Evolutionary conservation across 2,888 invertebrate species (phyloP), one percentile per base, ranked within the genome.

Genomic region (Lasioglossum oenotherae): DNA sequence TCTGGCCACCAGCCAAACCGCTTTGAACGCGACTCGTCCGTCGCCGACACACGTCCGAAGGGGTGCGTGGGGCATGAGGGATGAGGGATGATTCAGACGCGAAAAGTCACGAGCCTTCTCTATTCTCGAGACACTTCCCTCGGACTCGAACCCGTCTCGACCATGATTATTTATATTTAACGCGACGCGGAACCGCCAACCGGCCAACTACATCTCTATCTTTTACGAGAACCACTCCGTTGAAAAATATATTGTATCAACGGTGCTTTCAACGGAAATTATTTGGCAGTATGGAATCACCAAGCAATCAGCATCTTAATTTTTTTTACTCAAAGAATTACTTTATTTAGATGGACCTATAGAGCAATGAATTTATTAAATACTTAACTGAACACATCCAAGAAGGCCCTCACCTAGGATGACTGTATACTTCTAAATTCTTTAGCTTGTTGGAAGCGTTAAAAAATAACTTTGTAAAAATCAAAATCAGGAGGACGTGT

Each of bases 1-100:
- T 64, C 82, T 87, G 87, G 87, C 87, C 41, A 23, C 10, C 31
- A 74, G 78, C 87, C 87, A 87, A 85, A 81, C 73, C 80, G 82
- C 67, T 74, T 78, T 76, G 67, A 80, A 64, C 72, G 35, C 81
- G 60, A 23, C 69, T 71, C 75, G 57, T 69, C 72, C 35, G 53
- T 53, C 53, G 53, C 53, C 53, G 53, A 53, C 53, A 53, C 53
- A 46, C 35, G 64, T 31, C 27, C 53, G n/a, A 44, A 12, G 41
- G 73, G 85, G 57, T 19, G 74, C n/a, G 69, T 53, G 49, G 74
- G 35, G 44, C 31, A 74, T n/a, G 53, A n/a, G 23, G 53, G 53
- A 53, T 46, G n/a, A 64, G 64, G 64, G 64, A 64, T 46, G n/a
- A 44, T 57, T 35, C 49, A 41, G 60, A 31, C 41, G 19, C 16